These are phyloP conservation scores for Drosophila ironensis DNA, from an alignment of 1,140 invertebrate species.

Conservation along the genomic window DNA sequence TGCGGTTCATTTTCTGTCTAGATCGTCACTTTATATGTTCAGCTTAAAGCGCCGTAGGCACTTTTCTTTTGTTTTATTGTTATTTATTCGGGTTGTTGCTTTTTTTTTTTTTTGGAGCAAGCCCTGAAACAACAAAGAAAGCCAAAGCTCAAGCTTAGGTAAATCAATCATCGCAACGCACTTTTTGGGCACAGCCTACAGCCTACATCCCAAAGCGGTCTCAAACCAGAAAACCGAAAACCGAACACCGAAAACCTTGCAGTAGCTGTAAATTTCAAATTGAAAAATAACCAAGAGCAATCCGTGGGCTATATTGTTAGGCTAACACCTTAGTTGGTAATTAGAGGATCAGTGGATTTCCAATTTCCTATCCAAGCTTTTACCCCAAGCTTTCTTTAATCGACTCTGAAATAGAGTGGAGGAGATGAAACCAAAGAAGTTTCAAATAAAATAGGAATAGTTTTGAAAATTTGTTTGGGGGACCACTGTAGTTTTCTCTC, in stretches of 20 bases:
- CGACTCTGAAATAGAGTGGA: neutral
- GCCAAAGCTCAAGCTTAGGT: constrained; percentile 38
- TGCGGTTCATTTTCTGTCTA: constrained; percentile 73
- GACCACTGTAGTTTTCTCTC: constrained; percentile 40
- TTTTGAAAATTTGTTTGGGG: neutral
- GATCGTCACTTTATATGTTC: constrained; percentile 64
- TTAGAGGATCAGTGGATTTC: neutral
- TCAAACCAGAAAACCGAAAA: neutral
- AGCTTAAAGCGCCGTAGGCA: constrained; percentile 56
- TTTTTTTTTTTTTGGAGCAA: constrained; percentile 14
- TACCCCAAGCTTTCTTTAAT: too few species aligned
- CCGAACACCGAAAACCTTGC: too few species aligned
- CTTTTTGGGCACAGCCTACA: constrained; percentile 13
- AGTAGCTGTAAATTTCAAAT: constrained; percentile 16
- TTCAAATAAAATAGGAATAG: neutral
- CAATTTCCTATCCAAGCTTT: too few species aligned
- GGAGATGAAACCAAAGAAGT: too few species aligned
- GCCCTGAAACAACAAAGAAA: constrained; percentile 23
- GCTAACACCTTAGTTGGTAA: neutral
- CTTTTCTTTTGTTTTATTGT: constrained; percentile 58
- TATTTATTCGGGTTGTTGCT: constrained; percentile 34
- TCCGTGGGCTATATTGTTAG: neutral
- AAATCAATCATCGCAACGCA: constrained; percentile 76
- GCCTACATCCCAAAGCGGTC: constrained; percentile 3
- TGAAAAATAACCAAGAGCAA: neutral